A percentile compares a stretch with the other conserved stretches of the same genome.
Conservation (phyloP, 1,140 invertebrate genomes). For the Caenorhabditis brenneri region DNA sequence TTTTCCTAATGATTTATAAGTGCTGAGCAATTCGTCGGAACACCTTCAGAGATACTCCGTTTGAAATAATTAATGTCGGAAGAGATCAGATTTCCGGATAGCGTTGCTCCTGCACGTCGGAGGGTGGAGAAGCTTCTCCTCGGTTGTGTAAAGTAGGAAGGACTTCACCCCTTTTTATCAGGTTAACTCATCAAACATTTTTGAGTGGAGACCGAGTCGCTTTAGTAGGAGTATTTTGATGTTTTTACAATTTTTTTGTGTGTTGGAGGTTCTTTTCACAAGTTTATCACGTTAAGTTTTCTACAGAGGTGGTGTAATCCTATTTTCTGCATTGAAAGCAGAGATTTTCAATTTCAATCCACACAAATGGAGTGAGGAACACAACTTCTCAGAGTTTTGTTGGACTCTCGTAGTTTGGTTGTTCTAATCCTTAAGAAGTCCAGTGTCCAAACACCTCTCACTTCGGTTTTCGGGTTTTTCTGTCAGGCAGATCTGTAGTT, state of each 20-base stretch:
- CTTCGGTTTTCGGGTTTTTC: too few species aligned
- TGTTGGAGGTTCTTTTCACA: background rate
- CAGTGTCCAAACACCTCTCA: too few species aligned
- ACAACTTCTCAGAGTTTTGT: too few species aligned
- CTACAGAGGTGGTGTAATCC: background rate
- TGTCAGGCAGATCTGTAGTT: too few species aligned
- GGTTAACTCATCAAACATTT: constrained; percentile 41
- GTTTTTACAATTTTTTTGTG: background rate
- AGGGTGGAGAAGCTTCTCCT: background rate
- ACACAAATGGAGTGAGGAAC: too few species aligned
- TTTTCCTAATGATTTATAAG: background rate
- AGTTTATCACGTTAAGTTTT: background rate
- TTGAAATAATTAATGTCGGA: constrained; percentile 38
- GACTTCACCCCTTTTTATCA: constrained; percentile 33
- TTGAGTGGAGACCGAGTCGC: background rate
- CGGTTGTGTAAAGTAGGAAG: constrained; percentile 23
- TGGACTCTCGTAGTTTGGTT: too few species aligned
- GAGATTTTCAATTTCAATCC: background rate
- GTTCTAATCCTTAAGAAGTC: too few species aligned
- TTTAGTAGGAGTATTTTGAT: background rate
- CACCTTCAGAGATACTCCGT: background rate
- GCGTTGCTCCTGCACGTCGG: background rate
- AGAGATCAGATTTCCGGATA: constrained; percentile 39
- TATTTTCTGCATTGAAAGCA: background rate
- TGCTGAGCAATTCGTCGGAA: constrained; percentile 6